Conservation (phyloP, 2,797 vertebrate genomes). For the Carcharodon carcharias region DNA sequence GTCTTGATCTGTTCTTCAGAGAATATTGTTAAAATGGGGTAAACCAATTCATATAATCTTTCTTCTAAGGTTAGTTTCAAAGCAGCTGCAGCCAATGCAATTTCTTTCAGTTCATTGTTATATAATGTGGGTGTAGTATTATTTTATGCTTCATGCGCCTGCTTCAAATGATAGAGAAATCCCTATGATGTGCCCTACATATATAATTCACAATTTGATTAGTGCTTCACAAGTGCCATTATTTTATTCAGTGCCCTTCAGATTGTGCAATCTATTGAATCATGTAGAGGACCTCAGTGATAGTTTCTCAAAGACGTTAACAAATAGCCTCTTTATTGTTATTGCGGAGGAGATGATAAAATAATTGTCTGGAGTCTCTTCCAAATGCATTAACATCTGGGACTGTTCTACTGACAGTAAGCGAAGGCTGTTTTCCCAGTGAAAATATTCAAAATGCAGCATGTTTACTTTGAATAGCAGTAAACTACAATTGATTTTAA, state of each 20-base stretch:
- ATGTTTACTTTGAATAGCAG: not conserved
- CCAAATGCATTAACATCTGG: not conserved
- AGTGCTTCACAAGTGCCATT: not conserved
- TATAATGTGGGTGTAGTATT: not conserved
- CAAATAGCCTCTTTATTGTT: not conserved
- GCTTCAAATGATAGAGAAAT: not conserved
- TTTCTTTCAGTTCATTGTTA: not conserved
- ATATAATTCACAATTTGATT: not conserved
- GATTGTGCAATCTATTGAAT: not conserved
- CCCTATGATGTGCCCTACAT: not conserved
- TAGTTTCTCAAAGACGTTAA: not conserved
- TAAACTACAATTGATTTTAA: not conserved
- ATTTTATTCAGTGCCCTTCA: not conserved
- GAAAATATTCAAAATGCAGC: not conserved
- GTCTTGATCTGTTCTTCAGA: not conserved
- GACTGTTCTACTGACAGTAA: not conserved
- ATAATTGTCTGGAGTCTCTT: not conserved
- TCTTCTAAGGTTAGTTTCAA: not conserved
- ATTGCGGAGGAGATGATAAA: not conserved
- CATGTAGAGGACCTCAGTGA: not conserved
- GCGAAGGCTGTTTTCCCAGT: not conserved
- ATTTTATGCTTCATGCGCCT: not conserved
- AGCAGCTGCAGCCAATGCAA: not conserved
- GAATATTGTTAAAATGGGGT: not conserved
- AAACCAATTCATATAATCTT: not conserved